Evolutionary conservation across 1,140 invertebrate species (phyloP).

Genomic region (Drosophila nikananu): DNA sequence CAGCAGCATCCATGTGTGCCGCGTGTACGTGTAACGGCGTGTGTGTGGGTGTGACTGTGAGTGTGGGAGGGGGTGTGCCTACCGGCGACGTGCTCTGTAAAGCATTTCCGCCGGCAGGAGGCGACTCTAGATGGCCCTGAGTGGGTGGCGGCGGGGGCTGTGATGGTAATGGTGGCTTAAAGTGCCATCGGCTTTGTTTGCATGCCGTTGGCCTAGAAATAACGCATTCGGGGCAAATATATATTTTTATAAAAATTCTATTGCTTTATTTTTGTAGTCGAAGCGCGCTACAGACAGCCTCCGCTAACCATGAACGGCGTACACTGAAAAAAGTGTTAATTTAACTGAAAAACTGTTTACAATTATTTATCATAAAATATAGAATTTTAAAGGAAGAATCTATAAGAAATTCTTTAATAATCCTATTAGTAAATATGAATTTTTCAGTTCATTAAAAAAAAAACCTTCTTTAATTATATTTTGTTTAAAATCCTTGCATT

Average conservation of each 20-base stretch:
- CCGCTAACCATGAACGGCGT: neutral
- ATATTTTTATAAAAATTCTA: constrained; percentile 76
- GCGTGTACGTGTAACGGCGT: constrained; percentile 24
- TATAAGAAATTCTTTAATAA: neutral
- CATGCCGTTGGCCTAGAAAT: constrained; percentile 75
- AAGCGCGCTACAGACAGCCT: neutral
- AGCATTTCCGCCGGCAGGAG: constrained; percentile 67
- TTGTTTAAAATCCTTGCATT: too few relatives aligned
- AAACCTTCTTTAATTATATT: too few relatives aligned
- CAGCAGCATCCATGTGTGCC: constrained; percentile 60
- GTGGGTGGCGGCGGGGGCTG: neutral
- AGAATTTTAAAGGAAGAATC: neutral
- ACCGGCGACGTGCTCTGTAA: constrained; percentile 72
- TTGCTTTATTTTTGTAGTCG: constrained; percentile 65
- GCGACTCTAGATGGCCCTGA: constrained; percentile 14
- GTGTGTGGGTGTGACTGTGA: constrained; percentile 6
- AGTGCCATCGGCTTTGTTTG: constrained; percentile 79
- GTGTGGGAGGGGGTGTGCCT: constrained; percentile 28
- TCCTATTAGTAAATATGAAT: neutral
- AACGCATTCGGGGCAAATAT: constrained; percentile 69
- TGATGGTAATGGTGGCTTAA: constrained; percentile 48
- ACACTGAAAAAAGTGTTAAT: neutral
- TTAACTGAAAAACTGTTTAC: rapidly evolving
- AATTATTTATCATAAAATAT: neutral
- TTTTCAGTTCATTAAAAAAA: too few relatives aligned